Evolutionary conservation across 2,888 invertebrate genomes (phyloP), one percentile per base, ranked within the genome.

Genomic region (Apeira syringaria): DNA sequence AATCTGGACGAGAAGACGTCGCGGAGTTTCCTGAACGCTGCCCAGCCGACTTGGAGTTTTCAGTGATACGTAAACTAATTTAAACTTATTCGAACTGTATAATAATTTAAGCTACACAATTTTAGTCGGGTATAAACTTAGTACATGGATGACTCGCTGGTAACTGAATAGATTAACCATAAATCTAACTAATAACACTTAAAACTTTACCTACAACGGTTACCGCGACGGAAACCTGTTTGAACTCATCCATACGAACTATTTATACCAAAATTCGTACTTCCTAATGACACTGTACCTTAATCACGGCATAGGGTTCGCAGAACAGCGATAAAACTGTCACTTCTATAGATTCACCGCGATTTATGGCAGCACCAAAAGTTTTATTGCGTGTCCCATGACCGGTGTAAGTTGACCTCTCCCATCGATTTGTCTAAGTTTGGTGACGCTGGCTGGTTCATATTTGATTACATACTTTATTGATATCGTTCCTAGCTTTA

Each of bases 241-340:
- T 44, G 31, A 31, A 32, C 36, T 27, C 17, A 35, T 25, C 28
- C 24, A 22, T 35, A 5, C 30, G 22, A 31, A 36, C 27, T 32
- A 32, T 25, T 36, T 29, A 22, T 8, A 35, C 27, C 36, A 26
- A 43, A 43, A 43, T 43, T 32, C 22, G 27, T 36, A 32, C 9
- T 37, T 29, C 15, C 38, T 44, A 38, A 44, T 44, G 44, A 38
- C 15, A 43, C 22, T 20, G 31, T 31, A n/a, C 43, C 47, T 45
- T 53, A 41, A 50, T 50, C 47, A 50, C 47, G 36, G 25, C 40
- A 25, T 34, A 32, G 44, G 49, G 50, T 47, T 33, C 22, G 39
- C 39, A 47, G 39, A 39, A 33, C 29, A 18, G 31, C 41, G 39
- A 52, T 58, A 53, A 58, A 56, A 49, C 48, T 50, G 58, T 53